These are phyloP conservation scores for Oikopleura dioica DNA, from an alignment of 23 tunicate genomes.

Conservation along the genomic window DNA sequence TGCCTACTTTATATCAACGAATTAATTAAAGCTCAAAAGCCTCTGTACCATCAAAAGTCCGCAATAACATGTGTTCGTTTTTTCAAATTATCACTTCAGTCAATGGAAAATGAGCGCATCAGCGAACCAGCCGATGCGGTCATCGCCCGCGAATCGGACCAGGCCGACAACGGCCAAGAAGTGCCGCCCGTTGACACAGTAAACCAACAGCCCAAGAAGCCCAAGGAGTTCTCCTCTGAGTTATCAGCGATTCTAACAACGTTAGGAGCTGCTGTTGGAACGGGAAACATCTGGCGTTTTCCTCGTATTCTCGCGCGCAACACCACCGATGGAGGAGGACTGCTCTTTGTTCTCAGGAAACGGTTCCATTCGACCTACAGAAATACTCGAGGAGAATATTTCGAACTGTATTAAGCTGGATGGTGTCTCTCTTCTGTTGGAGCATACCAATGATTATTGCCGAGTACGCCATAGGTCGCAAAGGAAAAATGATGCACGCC, in stretches of 20 bases:
- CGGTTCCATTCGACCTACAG: too few species aligned
- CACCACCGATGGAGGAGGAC: slow-evolving; percentile 25
- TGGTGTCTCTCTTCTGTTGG: slow-evolving; percentile 44
- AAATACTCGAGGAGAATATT: too few species aligned
- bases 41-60: too few species aligned
- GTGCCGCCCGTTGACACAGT: too few species aligned
- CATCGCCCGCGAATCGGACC: too few species aligned
- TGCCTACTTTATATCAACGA: too few species aligned
- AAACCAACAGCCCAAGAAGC: neutral
- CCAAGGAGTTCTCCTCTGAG: neutral
- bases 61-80: too few species aligned
- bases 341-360: neutral
- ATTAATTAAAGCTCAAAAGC: too few species aligned
- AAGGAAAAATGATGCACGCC: slow-evolving; percentile 26
- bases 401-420: slow-evolving; percentile 35
- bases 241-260: slow-evolving; percentile 18
- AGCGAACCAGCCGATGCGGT: too few species aligned
- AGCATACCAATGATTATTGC: slow-evolving; percentile 41
- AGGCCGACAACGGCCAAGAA: too few species aligned
- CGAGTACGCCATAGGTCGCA: slow-evolving; percentile 51
- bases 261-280: slow-evolving; percentile 73
- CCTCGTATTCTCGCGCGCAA: slow-evolving; percentile 63
- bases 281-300: slow-evolving; percentile 73
- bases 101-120: too few species aligned
- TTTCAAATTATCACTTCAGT: too few species aligned